Evolutionary conservation across 30 jellyfish, hydroid and myxozoan species (phyloP).

Genomic region (Turritopsis dohrnii): DNA sequence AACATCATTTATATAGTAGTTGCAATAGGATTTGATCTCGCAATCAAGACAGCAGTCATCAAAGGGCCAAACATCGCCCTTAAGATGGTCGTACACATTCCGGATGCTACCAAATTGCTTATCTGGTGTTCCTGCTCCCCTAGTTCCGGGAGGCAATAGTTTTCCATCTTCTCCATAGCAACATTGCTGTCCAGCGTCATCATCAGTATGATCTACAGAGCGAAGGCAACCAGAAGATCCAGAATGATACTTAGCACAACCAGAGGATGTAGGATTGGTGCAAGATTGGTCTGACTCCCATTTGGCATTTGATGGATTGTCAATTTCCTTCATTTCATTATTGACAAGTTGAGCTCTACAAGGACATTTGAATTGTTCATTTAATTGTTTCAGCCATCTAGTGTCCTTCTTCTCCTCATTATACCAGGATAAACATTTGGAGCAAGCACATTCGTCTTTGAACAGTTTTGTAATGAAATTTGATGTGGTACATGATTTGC

Average conservation of each 20-base stretch:
- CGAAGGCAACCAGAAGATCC: constrained; percentile 41
- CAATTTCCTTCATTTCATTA: not conserved
- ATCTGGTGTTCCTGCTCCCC: constrained; percentile 47
- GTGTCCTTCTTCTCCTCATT: constrained; percentile 15
- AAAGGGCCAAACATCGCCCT: constrained; percentile 20
- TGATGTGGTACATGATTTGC: not conserved
- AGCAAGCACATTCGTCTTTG: not conserved
- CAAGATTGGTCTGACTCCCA: constrained; percentile 35
- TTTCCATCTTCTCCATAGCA: constrained; percentile 21
- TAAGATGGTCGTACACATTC: constrained; percentile 6
- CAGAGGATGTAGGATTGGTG: not conserved
- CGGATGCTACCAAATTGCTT: too few relatives aligned
- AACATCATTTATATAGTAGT: too few relatives aligned
- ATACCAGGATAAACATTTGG: constrained; percentile 25
- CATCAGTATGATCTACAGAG: not conserved
- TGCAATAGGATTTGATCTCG: not conserved
- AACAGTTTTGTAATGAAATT: not conserved
- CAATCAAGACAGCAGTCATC: constrained; percentile 23
- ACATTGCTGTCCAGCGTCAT: constrained; percentile 37
- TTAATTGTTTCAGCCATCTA: constrained; percentile 22
- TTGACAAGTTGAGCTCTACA: constrained; percentile 9
- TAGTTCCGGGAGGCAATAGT: constrained; percentile 16
- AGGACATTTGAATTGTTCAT: constrained; percentile 33
- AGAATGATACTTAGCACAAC: constrained; percentile 7
- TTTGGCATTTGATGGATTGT: constrained; percentile 21